phyloP scores from a whole-genome alignment of 2,888 invertebrate genomes.

The Rhyacophila evoluta region DNA sequence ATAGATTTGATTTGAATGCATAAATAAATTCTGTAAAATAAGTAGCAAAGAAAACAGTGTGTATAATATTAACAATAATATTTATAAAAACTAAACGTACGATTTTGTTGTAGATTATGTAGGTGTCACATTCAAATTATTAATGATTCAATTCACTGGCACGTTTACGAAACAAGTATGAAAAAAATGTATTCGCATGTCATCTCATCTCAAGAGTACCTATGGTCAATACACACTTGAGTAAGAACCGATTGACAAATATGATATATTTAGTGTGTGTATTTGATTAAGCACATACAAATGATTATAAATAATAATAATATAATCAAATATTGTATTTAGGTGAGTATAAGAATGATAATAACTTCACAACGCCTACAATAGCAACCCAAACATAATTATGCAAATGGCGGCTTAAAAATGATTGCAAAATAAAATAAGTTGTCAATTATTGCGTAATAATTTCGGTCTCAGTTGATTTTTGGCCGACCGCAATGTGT shows the following conservation, averaged over 20 bases:
- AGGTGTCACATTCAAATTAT: background rate
- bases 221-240: background rate
- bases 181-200: slow-evolving; percentile 20
- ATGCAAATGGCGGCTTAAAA: background rate
- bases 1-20: too few species aligned
- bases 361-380: slow-evolving; percentile 3
- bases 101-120: too few species aligned
- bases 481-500: background rate
- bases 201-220: background rate
- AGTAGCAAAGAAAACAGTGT: too few species aligned
- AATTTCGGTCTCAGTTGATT: slow-evolving; percentile 7
- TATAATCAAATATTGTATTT: slow-evolving; percentile 1
- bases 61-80: too few species aligned
- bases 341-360: background rate
- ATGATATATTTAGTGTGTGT: background rate
- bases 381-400: slow-evolving; percentile 8
- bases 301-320: slow-evolving; percentile 1
- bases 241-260: background rate
- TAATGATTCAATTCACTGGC: background rate
- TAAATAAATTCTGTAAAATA: too few species aligned
- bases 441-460: slow-evolving; percentile 8
- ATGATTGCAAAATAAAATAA: slow-evolving; percentile 17
- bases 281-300: background rate
- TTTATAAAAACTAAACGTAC: too few species aligned
- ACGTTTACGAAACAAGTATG: background rate